Evolutionary conservation across 2,888 invertebrate genomes (phyloP).

Genomic region (Acrobasis suavella): DNA sequence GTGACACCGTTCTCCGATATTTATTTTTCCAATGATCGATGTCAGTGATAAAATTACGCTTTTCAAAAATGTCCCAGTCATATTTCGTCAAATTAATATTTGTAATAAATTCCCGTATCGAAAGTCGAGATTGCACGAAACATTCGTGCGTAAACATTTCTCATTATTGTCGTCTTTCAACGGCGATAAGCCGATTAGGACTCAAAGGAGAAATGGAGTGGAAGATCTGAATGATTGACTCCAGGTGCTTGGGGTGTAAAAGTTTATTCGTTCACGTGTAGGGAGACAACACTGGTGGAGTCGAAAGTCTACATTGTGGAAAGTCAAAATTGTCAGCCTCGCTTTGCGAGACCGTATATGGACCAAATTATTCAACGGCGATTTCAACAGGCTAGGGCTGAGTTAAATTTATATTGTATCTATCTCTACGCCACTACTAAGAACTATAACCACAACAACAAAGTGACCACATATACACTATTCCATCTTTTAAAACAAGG

Average conservation of each 20-base stretch:
- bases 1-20: no score
- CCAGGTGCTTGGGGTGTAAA: not conserved
- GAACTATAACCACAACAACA: no score
- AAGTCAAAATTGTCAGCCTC: no score
- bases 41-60: not conserved
- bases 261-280: not conserved
- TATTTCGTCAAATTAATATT: not conserved
- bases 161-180: not conserved
- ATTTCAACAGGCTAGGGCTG: not conserved
- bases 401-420: no score
- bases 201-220: not conserved
- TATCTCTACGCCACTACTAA: no score
- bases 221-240: not conserved
- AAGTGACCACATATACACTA: no score
- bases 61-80: not conserved
- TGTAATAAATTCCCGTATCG: not conserved
- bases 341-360: no score
- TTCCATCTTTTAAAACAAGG: no score
- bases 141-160: not conserved
- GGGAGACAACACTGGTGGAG: no score
- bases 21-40: no score
- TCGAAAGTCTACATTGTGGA: no score
- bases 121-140: not conserved
- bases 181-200: constrained; percentile 4
- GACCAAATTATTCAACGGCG: not conserved